Base-by-base conservation (phyloP, 2,888 invertebrate species). In the Callinectes sapidus region DNA sequence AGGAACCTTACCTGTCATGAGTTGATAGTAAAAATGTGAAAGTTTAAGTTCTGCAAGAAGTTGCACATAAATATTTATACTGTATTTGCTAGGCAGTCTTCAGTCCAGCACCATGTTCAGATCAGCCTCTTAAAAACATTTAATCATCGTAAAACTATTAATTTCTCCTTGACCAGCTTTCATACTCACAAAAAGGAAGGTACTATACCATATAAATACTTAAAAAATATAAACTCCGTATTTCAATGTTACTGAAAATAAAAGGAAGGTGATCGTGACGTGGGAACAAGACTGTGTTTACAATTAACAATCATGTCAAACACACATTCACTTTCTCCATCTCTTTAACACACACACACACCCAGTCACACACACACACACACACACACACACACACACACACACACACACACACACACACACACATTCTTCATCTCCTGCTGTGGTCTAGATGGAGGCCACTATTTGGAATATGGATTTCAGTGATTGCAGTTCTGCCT, bases 321-420 rank as follows among this genome's bases (percentile, higher is more conserved):
- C 35, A 81, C 16, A 35, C 13, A 35, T 32, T 3, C 81, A 35
- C 81, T 32, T 3, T 28, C 18, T 28, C n/a, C 28, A 28, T 23
- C 71, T 23, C 28, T 8, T 28, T 23, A 3, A 81, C 35, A 81
- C 81, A 81, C 13, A 81, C 32, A 14, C 81, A 81, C 14, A 35
- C 35, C 1, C 81, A 81, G 8, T 16, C 81, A 81, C 81, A 14
- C 81, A 81, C 35, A 35, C 81, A 81, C 81, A 35, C 81, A 14
- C 0, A 35, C 81, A 81, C 35, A 35, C 81, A 81, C 35, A 81
- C 16, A 32, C 77, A 81, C 14, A 32, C 77, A 81, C 77, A 81
- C 77, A 81, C 77, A 81, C 77, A 81, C 32, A 81, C 32, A 81
- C 77, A 81, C 28, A 81, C 10, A 81, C 77, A 81, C 35, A 81